Base-by-base conservation (phyloP, 2,888 invertebrate species). In the Neoscelio sp. region DNA sequence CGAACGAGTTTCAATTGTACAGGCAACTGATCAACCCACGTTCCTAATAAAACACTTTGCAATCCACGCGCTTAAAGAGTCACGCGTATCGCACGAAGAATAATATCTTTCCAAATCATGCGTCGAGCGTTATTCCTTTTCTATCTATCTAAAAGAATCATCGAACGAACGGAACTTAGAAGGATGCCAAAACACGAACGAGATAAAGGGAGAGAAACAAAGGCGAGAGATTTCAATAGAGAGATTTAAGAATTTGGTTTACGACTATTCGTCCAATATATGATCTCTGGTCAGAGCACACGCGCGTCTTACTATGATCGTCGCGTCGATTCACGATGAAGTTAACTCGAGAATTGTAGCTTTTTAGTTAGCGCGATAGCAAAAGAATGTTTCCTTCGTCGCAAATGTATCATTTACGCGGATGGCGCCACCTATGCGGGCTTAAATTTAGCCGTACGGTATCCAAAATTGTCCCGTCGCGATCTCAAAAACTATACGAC, bases 201-300 rank as follows among this genome's bases (percentile, higher is more conserved):
- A n/a, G n/a, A n/a, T n/a, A n/a, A 28, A 28, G 28, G 2, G 6
- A 28, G 28, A 28, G 28, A 2, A 28, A 38, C 38, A 30, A 50
- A 23, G n/a, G n/a, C 5, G 8, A 56, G 5, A 6, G 40, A 1
- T 26, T 42, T 42, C n/a, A 56, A 10, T 28, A 38, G 13, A 52
- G 38, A 46, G 50, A 42, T 20, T 40, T 40, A 10, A 26, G 8
- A 20, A 62, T 52, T 68, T 62, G 13, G 44, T 68, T 68, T 26
- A 46, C 35, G 17, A 48, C 26, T 46, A 65, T 68, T 76, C 62
- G 76, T 76, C 76, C 62, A 67, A 62, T 54, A 13, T 58, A 76
- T 67, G 76, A 76, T 76, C 76, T 76, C 76, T 23, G 46, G 62
- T 33, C 60, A 58, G 60, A 60, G 67, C 75, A 67, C 62, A 30